These are phyloP conservation scores for Chloebia gouldiae DNA, from an alignment of 2,113 vertebrate species.

Conservation along the genomic window DNA sequence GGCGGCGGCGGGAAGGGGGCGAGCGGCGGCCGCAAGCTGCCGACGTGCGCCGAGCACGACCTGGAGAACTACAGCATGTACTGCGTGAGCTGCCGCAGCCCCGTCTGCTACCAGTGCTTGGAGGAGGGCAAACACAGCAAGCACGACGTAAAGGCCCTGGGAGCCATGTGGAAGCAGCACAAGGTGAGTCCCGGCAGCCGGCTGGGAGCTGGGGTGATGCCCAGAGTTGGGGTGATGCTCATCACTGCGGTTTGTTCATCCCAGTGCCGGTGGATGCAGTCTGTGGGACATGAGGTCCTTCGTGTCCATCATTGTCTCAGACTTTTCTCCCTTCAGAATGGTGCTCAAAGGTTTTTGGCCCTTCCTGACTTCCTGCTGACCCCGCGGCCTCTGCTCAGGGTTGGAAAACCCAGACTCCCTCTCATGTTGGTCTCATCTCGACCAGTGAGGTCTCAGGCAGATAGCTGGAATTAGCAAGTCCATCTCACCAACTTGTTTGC, in stretches of 20 bases:
- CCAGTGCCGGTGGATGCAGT: rapidly evolving
- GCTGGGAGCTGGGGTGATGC: neutral
- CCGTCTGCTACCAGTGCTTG: slow-evolving; percentile 90
- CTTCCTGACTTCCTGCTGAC: neutral
- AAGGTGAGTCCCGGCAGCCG: slow-evolving; percentile 78
- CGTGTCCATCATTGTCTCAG: neutral
- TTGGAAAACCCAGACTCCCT: neutral
- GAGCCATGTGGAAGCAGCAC: slow-evolving; percentile 94
- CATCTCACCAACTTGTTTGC: neutral
- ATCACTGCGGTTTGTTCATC: rapidly evolving
- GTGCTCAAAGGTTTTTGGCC: neutral
- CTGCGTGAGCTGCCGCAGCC: slow-evolving; percentile 86
- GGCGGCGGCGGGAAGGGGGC: slow-evolving; percentile 19
- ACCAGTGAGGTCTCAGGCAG: neutral
- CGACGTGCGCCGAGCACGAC: slow-evolving; percentile 92
- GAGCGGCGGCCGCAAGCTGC: slow-evolving; percentile 72
- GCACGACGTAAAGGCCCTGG: slow-evolving; percentile 90
- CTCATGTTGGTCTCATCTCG: neutral
- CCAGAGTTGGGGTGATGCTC: neutral
- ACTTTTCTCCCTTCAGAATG: neutral
- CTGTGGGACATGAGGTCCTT: neutral
- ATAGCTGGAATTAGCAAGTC: neutral
- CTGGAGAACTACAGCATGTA: slow-evolving; percentile 93
- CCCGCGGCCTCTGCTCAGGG: rapidly evolving
- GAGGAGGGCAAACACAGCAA: slow-evolving; percentile 88